phyloP scores from a whole-genome alignment of 2,797 vertebrate species.

The Sebastes vulpes region DNA sequence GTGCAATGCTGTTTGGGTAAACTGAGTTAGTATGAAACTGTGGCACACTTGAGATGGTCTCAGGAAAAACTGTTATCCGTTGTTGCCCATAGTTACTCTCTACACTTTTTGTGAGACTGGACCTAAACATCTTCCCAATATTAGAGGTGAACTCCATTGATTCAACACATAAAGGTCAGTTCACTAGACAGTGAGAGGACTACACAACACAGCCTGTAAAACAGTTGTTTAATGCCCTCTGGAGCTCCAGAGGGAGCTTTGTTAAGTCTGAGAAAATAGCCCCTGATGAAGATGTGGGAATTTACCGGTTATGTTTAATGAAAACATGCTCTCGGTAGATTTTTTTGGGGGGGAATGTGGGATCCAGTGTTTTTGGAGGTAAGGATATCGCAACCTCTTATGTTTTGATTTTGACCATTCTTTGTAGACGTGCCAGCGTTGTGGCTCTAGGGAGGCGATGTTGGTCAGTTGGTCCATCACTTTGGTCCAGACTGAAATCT shows the following conservation, averaged over 20 bases:
- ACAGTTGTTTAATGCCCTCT: neutral
- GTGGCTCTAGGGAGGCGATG: neutral
- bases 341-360: neutral
- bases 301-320: neutral
- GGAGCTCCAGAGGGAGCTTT: neutral
- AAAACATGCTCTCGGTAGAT: neutral
- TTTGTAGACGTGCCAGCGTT: neutral
- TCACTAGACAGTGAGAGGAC: neutral
- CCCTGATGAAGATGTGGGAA: neutral
- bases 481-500: neutral
- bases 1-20: neutral
- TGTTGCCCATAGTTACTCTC: neutral
- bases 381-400: neutral
- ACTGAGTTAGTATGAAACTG: neutral
- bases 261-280: neutral
- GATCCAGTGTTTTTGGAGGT: neutral
- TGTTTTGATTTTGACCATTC: accelerated
- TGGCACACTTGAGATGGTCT: neutral
- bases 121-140: neutral
- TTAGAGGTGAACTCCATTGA: neutral
- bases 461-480: neutral
- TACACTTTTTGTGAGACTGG: neutral
- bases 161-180: neutral
- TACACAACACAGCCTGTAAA: neutral
- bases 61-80: neutral